A percentile compares a stretch with the other conserved stretches of the same genome.
Conservation (phyloP, 2,888 invertebrate species). For the Caenorhabditis virilis region DNA sequence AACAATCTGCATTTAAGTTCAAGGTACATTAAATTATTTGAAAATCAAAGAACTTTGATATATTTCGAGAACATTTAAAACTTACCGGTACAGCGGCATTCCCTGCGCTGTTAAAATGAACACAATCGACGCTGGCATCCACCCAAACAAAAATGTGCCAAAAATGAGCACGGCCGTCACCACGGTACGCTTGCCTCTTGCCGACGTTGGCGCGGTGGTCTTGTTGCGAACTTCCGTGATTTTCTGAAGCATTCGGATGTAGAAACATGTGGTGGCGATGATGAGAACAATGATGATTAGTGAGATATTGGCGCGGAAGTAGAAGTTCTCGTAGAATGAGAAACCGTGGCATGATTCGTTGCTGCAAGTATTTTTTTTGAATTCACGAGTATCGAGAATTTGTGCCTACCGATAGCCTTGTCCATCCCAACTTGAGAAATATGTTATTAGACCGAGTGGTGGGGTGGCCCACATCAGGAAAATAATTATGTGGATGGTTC, state of each 20-base stretch:
- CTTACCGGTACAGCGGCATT: slow-evolving; percentile 43
- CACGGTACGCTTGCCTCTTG: slow-evolving; percentile 65
- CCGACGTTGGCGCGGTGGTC: slow-evolving; percentile 25
- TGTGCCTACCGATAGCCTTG: slow-evolving; percentile 68
- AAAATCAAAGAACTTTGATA: too few relatives aligned
- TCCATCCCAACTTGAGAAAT: slow-evolving; percentile 72
- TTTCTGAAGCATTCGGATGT: slow-evolving; percentile 73
- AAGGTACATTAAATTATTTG: too few relatives aligned
- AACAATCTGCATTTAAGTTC: too few relatives aligned
- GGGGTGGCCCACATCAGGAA: slow-evolving; percentile 75
- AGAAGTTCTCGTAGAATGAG: slow-evolving; percentile 50
- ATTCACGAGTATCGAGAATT: background rate
- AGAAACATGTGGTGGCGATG: slow-evolving; percentile 74
- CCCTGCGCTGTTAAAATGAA: slow-evolving; percentile 72
- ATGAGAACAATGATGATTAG: slow-evolving; percentile 73
- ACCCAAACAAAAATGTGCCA: slow-evolving; percentile 73
- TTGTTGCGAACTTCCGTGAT: slow-evolving; percentile 43
- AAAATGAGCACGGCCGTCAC: slow-evolving; percentile 76
- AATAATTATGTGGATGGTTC: slow-evolving; percentile 69
- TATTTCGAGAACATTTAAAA: too few relatives aligned
- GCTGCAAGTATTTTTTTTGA: slow-evolving; percentile 19
- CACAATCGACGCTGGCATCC: slow-evolving; percentile 75
- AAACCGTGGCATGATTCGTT: slow-evolving; percentile 41
- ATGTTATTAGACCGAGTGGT: slow-evolving; percentile 72
- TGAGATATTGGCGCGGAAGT: slow-evolving; percentile 51